Percentiles rank a stretch among this genome's conserved stretches.
Evolutionary conservation across 2,888 invertebrate genomes (phyloP).

Genomic region (Apodemia duryi): DNA sequence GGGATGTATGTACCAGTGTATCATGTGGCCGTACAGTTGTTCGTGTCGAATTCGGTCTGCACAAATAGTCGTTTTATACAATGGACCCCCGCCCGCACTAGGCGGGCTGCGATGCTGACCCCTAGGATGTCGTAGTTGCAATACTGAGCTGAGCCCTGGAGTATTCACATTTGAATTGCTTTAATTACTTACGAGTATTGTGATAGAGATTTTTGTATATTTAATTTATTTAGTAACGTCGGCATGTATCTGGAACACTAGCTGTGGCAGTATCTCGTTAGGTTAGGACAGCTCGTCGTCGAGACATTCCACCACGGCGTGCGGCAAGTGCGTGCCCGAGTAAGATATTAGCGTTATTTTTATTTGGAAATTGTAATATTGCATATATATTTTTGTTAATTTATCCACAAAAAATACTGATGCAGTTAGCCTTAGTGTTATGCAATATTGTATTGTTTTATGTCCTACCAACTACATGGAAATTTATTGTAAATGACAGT

Average conservation of each 20-base stretch:
- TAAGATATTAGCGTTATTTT: conserved; percentile 78
- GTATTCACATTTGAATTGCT: conserved; percentile 78
- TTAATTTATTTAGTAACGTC: conserved; percentile 78
- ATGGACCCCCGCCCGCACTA: conserved; percentile 26
- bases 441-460: conserved; percentile 79
- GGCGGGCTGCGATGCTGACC: conserved; percentile 16
- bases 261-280: conserved; percentile 72
- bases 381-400: conserved; percentile 75
- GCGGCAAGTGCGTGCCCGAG: conserved; percentile 68
- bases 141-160: conserved; percentile 43
- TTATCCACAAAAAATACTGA: conserved; percentile 76
- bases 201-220: conserved; percentile 80
- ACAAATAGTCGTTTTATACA: conserved; percentile 58
- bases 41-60: conserved; percentile 49
- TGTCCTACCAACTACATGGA: conserved; percentile 79
- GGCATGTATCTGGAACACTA: conserved; percentile 65
- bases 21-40: conserved; percentile 43
- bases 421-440: conserved; percentile 79
- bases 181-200: conserved; percentile 80
- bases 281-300: conserved; percentile 52
- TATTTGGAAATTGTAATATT: conserved; percentile 76
- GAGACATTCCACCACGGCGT: conserved; percentile 42
- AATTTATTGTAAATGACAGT: conserved; percentile 80
- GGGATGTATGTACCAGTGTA: conserved; percentile 40
- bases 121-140: conserved; percentile 18